Evolutionary conservation across 2,113 vertebrate species (phyloP), one percentile per base, ranked within the genome.

Genomic region (Hoplias malabaricus): DNA sequence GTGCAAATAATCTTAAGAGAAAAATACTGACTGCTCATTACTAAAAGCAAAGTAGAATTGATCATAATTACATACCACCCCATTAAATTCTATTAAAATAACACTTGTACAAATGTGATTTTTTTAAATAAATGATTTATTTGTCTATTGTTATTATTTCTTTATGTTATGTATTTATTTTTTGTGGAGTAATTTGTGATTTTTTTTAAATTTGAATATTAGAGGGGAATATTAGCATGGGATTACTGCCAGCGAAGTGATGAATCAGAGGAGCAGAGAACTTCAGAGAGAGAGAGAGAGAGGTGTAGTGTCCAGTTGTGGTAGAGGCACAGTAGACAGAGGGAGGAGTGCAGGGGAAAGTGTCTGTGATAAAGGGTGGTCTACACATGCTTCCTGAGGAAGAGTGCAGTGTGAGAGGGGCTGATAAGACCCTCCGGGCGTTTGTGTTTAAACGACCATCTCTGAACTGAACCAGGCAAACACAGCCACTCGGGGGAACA

Each of bases 331-430:
- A 13, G 34, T 68, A 29, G 27, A 66, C 66, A 42, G 69, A 81
- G 74, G 40, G 61, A 73, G 80, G 77, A 54, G 69, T 73, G 62
- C 27, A 70, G 31, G 57, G 70, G 77, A 53, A 81, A 73, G 70
- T 77, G 59, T 48, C 27, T 79, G 70, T 78, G 78, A 83, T 82
- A 83, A 80, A 23, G 79, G 79, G 77, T 73, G 66, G 59, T 50
- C 62, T 61, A 73, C 78, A 50, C 84, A 86, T 83, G 89, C 89
- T 88, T 92, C 90, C 91, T 92, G 89, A 89, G 91, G 91, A 92
- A 92, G 86, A 84, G 83, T 80, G 80, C 86, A 36, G 82, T 79
- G 80, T 80, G 62, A 81, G 74, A 69, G 59, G 84, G 69, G 75
- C 89, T 87, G 90, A 92, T 92, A 92, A 92, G 89, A 70, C 79